A percentile compares a stretch with the other conserved stretches of the same genome.
These are phyloP conservation scores for Brenthis hecate DNA, from an alignment of 2,888 invertebrate genomes.

Conservation along the genomic window DNA sequence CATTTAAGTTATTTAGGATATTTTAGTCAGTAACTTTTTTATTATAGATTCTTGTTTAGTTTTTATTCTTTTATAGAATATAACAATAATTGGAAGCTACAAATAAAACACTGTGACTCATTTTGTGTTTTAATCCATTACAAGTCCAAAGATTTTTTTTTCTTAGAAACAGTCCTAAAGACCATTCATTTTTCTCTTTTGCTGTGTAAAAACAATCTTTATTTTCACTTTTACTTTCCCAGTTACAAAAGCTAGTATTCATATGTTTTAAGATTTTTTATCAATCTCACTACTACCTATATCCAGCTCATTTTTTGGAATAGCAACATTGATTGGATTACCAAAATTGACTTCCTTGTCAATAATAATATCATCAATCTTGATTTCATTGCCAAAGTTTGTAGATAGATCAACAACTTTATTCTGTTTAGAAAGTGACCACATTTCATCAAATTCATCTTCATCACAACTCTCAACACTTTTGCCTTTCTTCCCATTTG, in stretches of 20 bases:
- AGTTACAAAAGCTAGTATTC: background rate
- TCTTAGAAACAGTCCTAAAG: background rate
- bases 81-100: too few relatives aligned
- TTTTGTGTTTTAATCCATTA: conserved; percentile 16
- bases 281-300: conserved; percentile 61
- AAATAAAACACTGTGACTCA: conserved; percentile 8
- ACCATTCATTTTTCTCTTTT: conserved; percentile 8
- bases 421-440: conserved; percentile 62
- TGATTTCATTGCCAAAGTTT: conserved; percentile 63
- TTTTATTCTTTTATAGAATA: too few relatives aligned
- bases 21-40: too few relatives aligned
- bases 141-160: conserved; percentile 7
- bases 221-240: conserved; percentile 4
- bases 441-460: conserved; percentile 79
- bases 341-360: conserved; percentile 61
- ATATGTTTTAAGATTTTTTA: conserved; percentile 68
- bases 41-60: too few relatives aligned
- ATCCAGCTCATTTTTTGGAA: conserved; percentile 49
- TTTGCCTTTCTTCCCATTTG: conserved; percentile 57
- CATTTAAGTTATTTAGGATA: too few relatives aligned
- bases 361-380: conserved; percentile 42
- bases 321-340: conserved; percentile 50
- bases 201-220: conserved; percentile 5
- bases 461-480: conserved; percentile 60
- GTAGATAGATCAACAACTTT: conserved; percentile 59